Evolutionary conservation across 2,113 vertebrate species (phyloP).

Genomic region (Reinhardtius hippoglossoides): DNA sequence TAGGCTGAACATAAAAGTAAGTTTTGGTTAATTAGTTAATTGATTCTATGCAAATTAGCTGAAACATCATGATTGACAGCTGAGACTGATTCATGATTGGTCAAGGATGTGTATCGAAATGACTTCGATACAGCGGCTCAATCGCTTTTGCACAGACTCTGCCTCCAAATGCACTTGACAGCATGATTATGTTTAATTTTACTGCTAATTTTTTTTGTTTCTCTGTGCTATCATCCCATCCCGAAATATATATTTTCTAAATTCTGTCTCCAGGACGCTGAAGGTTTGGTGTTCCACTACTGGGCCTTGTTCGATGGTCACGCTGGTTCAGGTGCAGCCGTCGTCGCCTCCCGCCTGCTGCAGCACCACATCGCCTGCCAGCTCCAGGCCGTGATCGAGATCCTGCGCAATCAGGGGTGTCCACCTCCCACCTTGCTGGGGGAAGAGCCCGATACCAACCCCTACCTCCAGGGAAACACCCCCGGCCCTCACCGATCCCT

Average conservation of each 20-base stretch:
- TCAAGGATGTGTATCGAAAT: too few relatives aligned
- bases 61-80: too few relatives aligned
- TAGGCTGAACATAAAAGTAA: too few relatives aligned
- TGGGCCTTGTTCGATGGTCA: constrained; percentile 98
- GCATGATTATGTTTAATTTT: not conserved
- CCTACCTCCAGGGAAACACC: constrained; percentile 66
- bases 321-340: constrained; percentile 92
- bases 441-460: constrained; percentile 87
- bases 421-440: constrained; percentile 90
- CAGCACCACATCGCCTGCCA: constrained; percentile 93
- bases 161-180: too few relatives aligned
- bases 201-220: not conserved
- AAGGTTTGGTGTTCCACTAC: constrained; percentile 92
- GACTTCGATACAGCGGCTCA: too few relatives aligned
- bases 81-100: too few relatives aligned
- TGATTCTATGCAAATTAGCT: too few relatives aligned
- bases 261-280: constrained; percentile 63
- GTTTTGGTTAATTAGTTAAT: too few relatives aligned
- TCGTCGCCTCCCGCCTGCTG: constrained; percentile 91
- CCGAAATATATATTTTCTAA: too few relatives aligned
- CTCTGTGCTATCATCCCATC: too few relatives aligned
- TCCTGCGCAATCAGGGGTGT: constrained; percentile 85
- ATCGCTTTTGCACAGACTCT: too few relatives aligned
- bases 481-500: constrained; percentile 84
- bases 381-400: constrained; percentile 91